A percentile compares a stretch with the other conserved stretches of the same genome.
phyloP scores from a whole-genome alignment of 2,797 vertebrate species.

The Eupleurogrammus muticus region DNA sequence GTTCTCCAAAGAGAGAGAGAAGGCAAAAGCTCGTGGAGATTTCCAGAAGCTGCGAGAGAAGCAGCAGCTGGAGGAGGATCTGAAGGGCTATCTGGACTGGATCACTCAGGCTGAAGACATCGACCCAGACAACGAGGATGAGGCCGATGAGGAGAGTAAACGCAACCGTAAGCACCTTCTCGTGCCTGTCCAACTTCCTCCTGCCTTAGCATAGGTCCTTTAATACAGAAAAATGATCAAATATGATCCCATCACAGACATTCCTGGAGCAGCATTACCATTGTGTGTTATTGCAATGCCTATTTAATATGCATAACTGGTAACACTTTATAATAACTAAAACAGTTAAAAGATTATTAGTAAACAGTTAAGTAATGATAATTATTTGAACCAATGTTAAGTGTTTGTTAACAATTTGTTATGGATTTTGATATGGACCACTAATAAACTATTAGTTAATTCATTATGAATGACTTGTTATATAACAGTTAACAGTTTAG shows the following conservation, averaged over 20 bases:
- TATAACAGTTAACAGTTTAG: no score
- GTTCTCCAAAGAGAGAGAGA: conserved; percentile 99
- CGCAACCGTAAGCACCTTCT: conserved; percentile 89
- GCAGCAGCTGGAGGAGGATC: conserved; percentile 97
- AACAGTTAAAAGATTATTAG: no score
- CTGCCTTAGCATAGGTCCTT: conserved; percentile 6
- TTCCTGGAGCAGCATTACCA: conserved; percentile 5
- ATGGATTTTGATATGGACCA: no score
- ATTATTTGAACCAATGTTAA: no score
- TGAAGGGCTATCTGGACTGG: conserved; percentile 99
- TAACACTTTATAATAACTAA: no score
- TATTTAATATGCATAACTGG: no score
- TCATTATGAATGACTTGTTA: no score
- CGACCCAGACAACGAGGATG: conserved; percentile 97
- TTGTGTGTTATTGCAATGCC: conserved; percentile 2
- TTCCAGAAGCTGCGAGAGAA: conserved; percentile 99
- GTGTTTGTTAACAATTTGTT: no score
- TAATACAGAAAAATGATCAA: conserved; percentile 16
- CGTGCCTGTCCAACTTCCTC: neutral
- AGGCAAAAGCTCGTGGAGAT: conserved; percentile 98
- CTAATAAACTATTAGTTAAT: no score
- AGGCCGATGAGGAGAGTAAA: conserved; percentile 93
- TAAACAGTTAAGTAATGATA: no score
- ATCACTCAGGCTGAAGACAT: conserved; percentile 99
- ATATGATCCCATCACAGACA: conserved; percentile 1